Evolutionary conservation across 2,888 invertebrate genomes (phyloP).

Genomic region (Acrobeloides nanus): DNA sequence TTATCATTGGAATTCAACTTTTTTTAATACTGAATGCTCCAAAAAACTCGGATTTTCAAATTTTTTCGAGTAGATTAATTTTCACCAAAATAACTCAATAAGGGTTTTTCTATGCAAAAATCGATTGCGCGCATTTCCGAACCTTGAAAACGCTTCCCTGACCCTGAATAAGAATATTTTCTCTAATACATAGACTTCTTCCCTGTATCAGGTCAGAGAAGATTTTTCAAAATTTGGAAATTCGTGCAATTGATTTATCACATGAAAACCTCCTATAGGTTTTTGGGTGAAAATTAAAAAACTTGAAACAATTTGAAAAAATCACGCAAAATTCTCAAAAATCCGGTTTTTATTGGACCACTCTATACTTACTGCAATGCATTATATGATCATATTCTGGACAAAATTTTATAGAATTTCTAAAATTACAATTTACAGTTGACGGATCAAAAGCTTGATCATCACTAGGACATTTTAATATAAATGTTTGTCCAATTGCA

Average conservation of each 20-base stretch:
- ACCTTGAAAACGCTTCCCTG: too few species aligned
- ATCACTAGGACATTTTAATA: constrained; percentile 34
- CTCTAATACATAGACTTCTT: neutral
- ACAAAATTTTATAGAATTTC: constrained; percentile 41
- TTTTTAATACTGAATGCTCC: neutral
- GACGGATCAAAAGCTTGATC: constrained; percentile 45
- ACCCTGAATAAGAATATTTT: too few species aligned
- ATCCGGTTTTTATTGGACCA: too few species aligned
- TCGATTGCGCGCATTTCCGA: too few species aligned
- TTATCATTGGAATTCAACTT: constrained; percentile 3
- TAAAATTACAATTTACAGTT: constrained; percentile 46
- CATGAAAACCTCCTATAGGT: too few species aligned
- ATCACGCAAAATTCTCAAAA: neutral
- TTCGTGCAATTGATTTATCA: too few species aligned
- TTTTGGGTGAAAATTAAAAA: too few species aligned
- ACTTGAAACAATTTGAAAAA: neutral
- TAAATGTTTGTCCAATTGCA: constrained; percentile 48
- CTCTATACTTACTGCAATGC: constrained; percentile 45
- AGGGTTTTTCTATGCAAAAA: too few species aligned
- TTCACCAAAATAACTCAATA: too few species aligned
- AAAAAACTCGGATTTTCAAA: constrained; percentile 1
- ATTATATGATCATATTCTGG: constrained; percentile 51
- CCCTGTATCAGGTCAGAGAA: too few species aligned
- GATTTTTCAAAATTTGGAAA: neutral
- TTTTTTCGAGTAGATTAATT: neutral